Conservation (phyloP, 2,888 invertebrate genomes). For the Thera britannica region DNA sequence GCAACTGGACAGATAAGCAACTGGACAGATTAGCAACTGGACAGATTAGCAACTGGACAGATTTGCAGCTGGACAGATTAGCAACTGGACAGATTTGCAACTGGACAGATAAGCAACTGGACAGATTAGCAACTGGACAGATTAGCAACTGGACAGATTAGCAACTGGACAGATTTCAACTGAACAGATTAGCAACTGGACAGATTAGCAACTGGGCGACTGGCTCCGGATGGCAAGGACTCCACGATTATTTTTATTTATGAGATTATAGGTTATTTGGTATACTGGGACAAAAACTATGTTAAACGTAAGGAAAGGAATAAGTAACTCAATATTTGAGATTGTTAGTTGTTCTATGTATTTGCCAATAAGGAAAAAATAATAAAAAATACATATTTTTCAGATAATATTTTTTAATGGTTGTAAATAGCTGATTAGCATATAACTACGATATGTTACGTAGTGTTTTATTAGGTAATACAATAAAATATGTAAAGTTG, state of each 20-base stretch:
- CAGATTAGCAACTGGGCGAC: no score
- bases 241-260: neutral
- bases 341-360: constrained; percentile 35
- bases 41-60: no score
- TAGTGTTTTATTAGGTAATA: neutral
- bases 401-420: constrained; percentile 32
- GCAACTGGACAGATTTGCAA: no score
- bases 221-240: no score
- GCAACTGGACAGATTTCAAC: no score
- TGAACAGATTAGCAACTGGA: no score
- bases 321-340: constrained; percentile 78
- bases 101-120: no score
- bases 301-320: constrained; percentile 44
- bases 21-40: no score
- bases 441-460: neutral
- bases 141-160: no score
- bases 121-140: no score
- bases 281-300: constrained; percentile 20
- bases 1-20: no score
- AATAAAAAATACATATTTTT: constrained; percentile 17
- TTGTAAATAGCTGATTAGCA: constrained; percentile 20
- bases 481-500: neutral
- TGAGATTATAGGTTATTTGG: neutral
- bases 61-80: no score
- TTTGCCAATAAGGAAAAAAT: constrained; percentile 39